Base-by-base conservation (phyloP, 2,113 vertebrate species). In the Trogon melanurus region DNA sequence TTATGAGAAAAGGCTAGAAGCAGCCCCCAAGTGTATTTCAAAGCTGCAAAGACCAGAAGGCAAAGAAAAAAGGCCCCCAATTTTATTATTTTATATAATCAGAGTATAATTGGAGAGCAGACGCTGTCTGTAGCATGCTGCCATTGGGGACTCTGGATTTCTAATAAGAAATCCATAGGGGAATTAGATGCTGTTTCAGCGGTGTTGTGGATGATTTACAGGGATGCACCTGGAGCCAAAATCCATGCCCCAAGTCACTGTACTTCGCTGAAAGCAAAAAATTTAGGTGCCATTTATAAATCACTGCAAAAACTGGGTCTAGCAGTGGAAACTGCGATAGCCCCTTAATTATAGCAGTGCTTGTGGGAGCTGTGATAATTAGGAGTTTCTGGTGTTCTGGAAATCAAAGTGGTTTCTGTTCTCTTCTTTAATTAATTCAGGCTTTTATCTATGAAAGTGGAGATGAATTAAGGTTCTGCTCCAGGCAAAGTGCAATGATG, bases 401-500 rank as follows among this genome's bases (percentile, higher is more conserved):
- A 97, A 97, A 95, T 96, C 93, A 97, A 93, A 97, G 84, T 48
- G 51, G 57, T 89, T 97, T 93, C 95, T 95, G 82, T 91, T 93
- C 86, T 96, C 85, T 97, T 93, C 64, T 94, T 95, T 96, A 97
- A 96, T 97, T 97, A 97, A 97, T 95, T 95, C 88, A 88, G 67
- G 88, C 83, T 96, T 96, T 96, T 91, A 97, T 97, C 95, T 91
- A 13, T 89, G 79, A 66, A 94, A 91, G 29, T n/a, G 44, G 50
- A 96, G 73, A 91, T 79, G 88, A 93, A 93, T 93, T 92, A 85
- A 76, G 76, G 96, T 70, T 79, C 61, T 82, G 90, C 94, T 89
- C 76, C 17, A 70, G 90, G 91, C 93, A 74, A 94, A 94, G 73
- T 73, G 62, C 71, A 92, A 18, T 2, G 13, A 50, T 67, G 72